These are phyloP conservation scores for Aromia moschata DNA, from an alignment of 2,888 invertebrate species.

Conservation along the genomic window DNA sequence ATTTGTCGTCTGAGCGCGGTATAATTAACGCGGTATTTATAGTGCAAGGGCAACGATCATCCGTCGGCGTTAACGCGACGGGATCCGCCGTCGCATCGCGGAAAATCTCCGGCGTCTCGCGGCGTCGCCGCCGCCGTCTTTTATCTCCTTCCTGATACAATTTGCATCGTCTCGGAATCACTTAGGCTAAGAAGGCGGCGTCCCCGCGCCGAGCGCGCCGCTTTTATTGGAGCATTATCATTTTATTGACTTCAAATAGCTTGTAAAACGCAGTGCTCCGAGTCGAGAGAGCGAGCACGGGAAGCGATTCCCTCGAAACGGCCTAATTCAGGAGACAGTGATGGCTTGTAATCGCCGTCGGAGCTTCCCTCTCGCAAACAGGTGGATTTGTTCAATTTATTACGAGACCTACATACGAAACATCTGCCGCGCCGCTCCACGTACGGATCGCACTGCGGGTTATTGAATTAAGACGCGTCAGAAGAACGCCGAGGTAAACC, in stretches of 20 bases:
- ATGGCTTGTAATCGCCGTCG: slow-evolving; percentile 64
- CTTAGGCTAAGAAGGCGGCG: slow-evolving; percentile 55
- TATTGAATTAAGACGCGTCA: slow-evolving; percentile 15
- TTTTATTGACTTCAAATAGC: slow-evolving; percentile 68
- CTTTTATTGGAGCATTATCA: slow-evolving; percentile 65
- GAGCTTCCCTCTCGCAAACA: slow-evolving; percentile 61
- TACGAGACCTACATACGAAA: slow-evolving; percentile 48
- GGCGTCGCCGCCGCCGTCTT: slow-evolving; percentile 33
- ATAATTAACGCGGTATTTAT: slow-evolving; percentile 64
- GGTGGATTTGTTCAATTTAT: slow-evolving; percentile 62
- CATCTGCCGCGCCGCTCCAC: slow-evolving; percentile 39
- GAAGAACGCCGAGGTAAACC: slow-evolving; percentile 1
- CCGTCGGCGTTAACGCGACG: slow-evolving; percentile 27
- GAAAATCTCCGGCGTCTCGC: slow-evolving; percentile 18
- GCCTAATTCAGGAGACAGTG: slow-evolving; percentile 65
- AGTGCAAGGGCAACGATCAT: slow-evolving; percentile 62
- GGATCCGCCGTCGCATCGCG: slow-evolving; percentile 16
- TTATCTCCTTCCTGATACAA: slow-evolving; percentile 61
- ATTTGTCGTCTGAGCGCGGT: slow-evolving; percentile 59
- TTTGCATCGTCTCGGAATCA: slow-evolving; percentile 63
- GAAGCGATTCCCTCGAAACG: slow-evolving; percentile 62
- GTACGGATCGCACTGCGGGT: slow-evolving; percentile 24
- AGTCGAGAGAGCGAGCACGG: slow-evolving; percentile 60
- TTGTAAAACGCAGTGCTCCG: slow-evolving; percentile 65
- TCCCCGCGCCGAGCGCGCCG: slow-evolving; percentile 56